Base-by-base conservation (phyloP, 2,113 vertebrate genomes). In the Enhydra lutris region DNA sequence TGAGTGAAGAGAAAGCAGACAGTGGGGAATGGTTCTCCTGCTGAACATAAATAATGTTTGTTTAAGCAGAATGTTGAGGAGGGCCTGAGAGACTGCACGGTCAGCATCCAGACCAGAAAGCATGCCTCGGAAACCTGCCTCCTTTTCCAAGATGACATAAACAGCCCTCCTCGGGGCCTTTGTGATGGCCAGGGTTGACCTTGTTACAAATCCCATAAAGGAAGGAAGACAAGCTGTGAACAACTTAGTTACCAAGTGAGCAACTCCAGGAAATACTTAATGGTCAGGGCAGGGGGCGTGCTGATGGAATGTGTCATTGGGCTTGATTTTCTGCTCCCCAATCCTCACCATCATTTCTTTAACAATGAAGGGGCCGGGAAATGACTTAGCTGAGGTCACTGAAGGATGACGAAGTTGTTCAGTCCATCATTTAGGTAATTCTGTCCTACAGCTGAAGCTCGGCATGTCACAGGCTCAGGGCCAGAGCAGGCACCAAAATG, bases 21-120 rank as follows among this genome's bases (percentile, higher is more conserved):
- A 74, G 42, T 11, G 0, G 79, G 87, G 47, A 82, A 34, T 84
- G 84, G 23, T 94, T 81, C 95, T 97, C 93, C 91, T 47, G 81
- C 67, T 12, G 61, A 89, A 61, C 84, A 42, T 92, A 98, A 98
- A 98, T 92, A 90, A 11, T 81, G 36, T 95, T 97, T 98, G 65
- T 91, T 96, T 95, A 98, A 97, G 94, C 31, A 94, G 84, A 88
- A 83, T 90, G 57, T 47, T 85, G 23, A 57, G 63, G 78, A 95
- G 88, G 67, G 91, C 95, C 74, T 93, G 73, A 97, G 78, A 52
- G 17, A 95, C 69, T 94, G 34, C 47, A 36, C 0, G 6, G 61
- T 94, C 97, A 97, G 84, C 79, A 26, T 21, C 57, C 45, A 97
- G 94, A 91, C 87, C 97, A 90, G 74, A 95, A 78, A 78, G 78